A percentile compares a stretch with the other conserved stretches of the same genome.
These are phyloP conservation scores for Macrotis lagotis DNA, from an alignment of 2,113 vertebrate genomes.

Conservation along the genomic window DNA sequence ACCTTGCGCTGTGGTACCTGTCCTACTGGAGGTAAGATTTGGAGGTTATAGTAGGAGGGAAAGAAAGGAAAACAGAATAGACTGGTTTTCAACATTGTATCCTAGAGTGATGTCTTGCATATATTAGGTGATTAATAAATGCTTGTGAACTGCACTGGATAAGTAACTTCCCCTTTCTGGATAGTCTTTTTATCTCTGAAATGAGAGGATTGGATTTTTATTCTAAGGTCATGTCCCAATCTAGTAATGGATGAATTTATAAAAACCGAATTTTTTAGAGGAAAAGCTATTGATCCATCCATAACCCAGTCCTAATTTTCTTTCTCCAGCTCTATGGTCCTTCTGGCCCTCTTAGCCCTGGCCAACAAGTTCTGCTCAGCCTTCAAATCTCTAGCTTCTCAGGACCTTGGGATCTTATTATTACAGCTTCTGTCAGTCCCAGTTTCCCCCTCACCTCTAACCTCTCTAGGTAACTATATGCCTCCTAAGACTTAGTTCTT, in stretches of 20 bases:
- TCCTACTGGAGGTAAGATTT: conserved; percentile 75
- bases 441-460: conserved; percentile 59
- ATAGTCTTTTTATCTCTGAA: background rate
- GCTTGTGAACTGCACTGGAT: background rate
- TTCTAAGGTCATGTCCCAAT: background rate
- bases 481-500: background rate
- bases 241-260: background rate
- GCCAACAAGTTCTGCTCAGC: conserved; percentile 53
- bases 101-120: background rate
- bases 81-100: background rate
- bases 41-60: background rate
- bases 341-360: conserved; percentile 50
- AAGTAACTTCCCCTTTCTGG: background rate
- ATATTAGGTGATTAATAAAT: background rate
- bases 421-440: conserved; percentile 52
- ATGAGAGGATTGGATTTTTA: background rate
- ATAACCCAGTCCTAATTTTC: background rate
- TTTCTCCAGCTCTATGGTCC: conserved; percentile 31
- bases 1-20: conserved; percentile 48
- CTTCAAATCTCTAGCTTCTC: conserved; percentile 65
- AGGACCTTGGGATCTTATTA: conserved; percentile 48
- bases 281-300: background rate
- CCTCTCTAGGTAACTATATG: conserved; percentile 62
- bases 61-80: background rate
- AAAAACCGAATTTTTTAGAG: background rate